Evolutionary conservation across 2,797 vertebrate genomes (phyloP).

Genomic region (Chromobotia macracanthus): DNA sequence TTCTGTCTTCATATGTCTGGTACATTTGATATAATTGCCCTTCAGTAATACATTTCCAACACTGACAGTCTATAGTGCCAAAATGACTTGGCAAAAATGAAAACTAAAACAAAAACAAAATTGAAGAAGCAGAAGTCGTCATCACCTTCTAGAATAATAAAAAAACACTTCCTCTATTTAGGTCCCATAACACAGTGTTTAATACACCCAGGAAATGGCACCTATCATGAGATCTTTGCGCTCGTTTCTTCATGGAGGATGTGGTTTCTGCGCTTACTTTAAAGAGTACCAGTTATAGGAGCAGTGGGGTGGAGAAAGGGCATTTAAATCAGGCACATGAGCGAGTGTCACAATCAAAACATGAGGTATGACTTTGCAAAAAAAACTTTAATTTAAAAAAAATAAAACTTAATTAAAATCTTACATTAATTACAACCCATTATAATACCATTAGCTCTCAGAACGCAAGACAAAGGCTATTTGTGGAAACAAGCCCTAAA

Average conservation of each 20-base stretch:
- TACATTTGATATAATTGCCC: background rate
- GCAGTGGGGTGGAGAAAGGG: background rate
- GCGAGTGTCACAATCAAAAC: conserved; percentile 27
- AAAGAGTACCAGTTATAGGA: conserved; percentile 12
- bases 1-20: background rate
- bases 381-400: background rate
- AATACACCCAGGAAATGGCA: conserved; percentile 61
- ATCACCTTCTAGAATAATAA: conserved; percentile 35
- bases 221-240: conserved; percentile 54
- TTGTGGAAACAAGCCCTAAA: too few relatives aligned
- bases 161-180: conserved; percentile 73
- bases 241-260: conserved; percentile 21
- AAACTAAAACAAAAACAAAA: conserved; percentile 17
- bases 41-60: background rate
- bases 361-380: conserved; percentile 44
- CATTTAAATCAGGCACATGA: conserved; percentile 27
- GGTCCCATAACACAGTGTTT: conserved; percentile 68
- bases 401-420: background rate
- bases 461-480: too few relatives aligned
- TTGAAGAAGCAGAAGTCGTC: conserved; percentile 14
- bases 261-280: conserved; percentile 39
- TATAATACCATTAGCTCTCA: too few relatives aligned
- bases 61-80: conserved; percentile 24
- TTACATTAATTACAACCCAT: too few relatives aligned
- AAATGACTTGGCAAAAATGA: conserved; percentile 70